Evolutionary conservation across 2,113 vertebrate species (phyloP), one percentile per base, ranked within the genome.

Genomic region (Xiphias gladius): DNA sequence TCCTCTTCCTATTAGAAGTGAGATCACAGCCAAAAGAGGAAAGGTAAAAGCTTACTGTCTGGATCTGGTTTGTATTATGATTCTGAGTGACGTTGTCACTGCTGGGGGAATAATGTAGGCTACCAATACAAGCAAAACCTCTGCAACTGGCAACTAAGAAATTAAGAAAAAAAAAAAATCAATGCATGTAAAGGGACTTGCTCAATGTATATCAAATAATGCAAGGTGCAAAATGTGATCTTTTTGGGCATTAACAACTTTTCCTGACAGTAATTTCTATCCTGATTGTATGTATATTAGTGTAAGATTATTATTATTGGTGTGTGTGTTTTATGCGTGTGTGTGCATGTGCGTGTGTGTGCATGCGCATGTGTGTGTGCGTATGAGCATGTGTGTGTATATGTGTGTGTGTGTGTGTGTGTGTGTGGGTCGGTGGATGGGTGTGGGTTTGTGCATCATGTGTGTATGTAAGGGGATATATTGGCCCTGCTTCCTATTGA

Each of bases 11-110:
- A 26, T 26, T 79, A 2, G 39, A 10, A 30, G 50, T 82, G 62
- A 66, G 41, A 41, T 46, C 70, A 26, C 61, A 63, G 17, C 17
- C 68, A 64, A 13, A 59, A 32, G 20, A 46, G 43, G 9, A 57
- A 76, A 90, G 90, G 92, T 93, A 93, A 90, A 32, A 65, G 52
- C 16, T 69, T 10, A 63, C 7, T 26, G n/a, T 20, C 24, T 12
- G 16, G 9, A 55, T 69, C 37, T 46, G n/a, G 13, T 70, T 76
- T 73, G 24, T 58, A 13, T 28, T 39, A 37, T 26, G 20, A 41
- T 54, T 22, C 10, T 57, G 13, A 75, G 43, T 14, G 28, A 28
- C 57, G n/a, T 20, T 54, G 37, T 68, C 13, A 24, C 48, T 50
- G 50, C 39, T 43, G 1, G 12, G 11, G n/a, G 10, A 73, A 52